Conservation (phyloP, 2,888 invertebrate species). For the Lepidochrysops patricia region DNA sequence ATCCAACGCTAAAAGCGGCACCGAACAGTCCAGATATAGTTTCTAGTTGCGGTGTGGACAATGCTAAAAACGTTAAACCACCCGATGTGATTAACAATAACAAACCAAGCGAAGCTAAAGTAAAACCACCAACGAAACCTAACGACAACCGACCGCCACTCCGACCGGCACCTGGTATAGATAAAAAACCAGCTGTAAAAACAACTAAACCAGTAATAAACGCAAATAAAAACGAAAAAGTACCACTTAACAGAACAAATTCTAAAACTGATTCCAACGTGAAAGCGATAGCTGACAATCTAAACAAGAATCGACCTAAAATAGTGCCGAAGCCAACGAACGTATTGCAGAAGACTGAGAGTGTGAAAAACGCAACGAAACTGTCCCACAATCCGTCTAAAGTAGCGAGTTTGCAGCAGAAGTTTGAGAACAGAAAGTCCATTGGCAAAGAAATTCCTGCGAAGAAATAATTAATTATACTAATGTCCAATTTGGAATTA, state of each 20-base stretch:
- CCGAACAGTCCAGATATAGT: conserved; percentile 82
- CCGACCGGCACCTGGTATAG: conserved; percentile 50
- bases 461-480: conserved; percentile 40
- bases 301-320: conserved; percentile 67
- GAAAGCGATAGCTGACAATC: conserved; percentile 61
- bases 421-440: conserved; percentile 79
- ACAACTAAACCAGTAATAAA: conserved; percentile 46
- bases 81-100: conserved; percentile 76
- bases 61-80: conserved; percentile 69
- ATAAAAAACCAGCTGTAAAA: conserved; percentile 52
- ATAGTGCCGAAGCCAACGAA: conserved; percentile 57
- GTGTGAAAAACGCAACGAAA: conserved; percentile 58
- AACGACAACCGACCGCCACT: conserved; percentile 55
- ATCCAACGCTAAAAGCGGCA: conserved; percentile 40
- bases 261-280: conserved; percentile 58
- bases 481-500: conserved; percentile 9
- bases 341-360: conserved; percentile 45
- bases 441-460: conserved; percentile 55
- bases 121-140: conserved; percentile 60
- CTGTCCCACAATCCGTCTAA: conserved; percentile 76
- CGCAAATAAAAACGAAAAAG: conserved; percentile 46
- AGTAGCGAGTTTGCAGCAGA: conserved; percentile 85
- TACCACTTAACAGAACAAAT: conserved; percentile 42
- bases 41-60: conserved; percentile 78
- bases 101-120: conserved; percentile 57